A percentile compares a stretch with the other conserved stretches of the same genome.
These are phyloP conservation scores for Gonioctena quinquepunctata DNA, from an alignment of 1,140 invertebrate genomes.

Conservation along the genomic window DNA sequence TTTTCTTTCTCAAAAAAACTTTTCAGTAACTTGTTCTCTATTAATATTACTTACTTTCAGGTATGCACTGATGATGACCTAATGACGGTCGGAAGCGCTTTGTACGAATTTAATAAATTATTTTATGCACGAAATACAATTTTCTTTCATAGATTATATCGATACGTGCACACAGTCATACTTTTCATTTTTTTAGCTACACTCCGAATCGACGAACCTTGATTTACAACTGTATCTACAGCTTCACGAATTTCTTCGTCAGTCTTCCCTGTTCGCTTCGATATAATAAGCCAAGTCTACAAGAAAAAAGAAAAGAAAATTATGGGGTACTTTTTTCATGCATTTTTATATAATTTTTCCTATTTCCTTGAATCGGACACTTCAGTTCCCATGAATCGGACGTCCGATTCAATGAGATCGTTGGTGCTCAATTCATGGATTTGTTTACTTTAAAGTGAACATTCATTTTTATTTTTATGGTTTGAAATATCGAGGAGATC, in stretches of 20 bases:
- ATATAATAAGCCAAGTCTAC: not conserved
- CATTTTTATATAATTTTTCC: not conserved
- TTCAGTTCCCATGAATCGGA: not conserved
- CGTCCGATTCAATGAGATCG: not conserved
- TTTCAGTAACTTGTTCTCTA: too few species aligned
- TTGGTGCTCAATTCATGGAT: not conserved
- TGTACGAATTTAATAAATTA: too few species aligned
- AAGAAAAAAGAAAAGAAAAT: not conserved
- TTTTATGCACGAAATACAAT: too few species aligned
- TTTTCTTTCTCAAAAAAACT: too few species aligned
- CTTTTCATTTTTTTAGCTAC: not conserved
- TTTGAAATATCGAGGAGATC: not conserved
- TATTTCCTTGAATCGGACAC: not conserved
- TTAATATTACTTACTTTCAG: too few species aligned
- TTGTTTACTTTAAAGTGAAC: not conserved
- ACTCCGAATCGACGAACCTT: not conserved
- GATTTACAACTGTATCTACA: not conserved
- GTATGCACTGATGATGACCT: too few species aligned
- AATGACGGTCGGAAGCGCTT: too few species aligned
- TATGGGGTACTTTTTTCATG: not conserved
- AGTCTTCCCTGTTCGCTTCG: not conserved
- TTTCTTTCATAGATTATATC: too few species aligned
- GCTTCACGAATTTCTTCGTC: constrained; percentile 1
- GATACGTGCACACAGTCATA: too few species aligned
- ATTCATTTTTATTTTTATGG: not conserved